These are phyloP conservation scores for Papilio protenor DNA, from an alignment of 2,888 invertebrate genomes.

Conservation along the genomic window DNA sequence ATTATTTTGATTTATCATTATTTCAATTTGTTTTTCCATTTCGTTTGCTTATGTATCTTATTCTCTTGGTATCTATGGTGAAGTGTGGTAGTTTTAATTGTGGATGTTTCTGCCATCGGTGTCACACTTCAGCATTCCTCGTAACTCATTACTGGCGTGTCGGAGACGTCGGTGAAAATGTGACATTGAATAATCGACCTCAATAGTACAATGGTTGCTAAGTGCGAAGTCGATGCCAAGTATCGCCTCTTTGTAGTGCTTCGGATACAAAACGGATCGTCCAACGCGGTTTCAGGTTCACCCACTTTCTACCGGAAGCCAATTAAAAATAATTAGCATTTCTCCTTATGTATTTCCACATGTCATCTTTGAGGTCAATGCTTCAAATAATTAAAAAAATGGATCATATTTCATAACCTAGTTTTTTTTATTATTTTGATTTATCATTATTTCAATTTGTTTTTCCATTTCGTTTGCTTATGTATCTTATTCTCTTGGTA, in stretches of 20 bases:
- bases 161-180: conserved; percentile 31
- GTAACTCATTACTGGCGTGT: conserved; percentile 26
- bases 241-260: conserved; percentile 65
- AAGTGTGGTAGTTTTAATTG: not conserved
- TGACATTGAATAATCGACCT: conserved; percentile 39
- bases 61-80: not conserved
- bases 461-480: not conserved
- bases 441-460: not conserved
- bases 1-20: too few species aligned
- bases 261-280: conserved; percentile 68
- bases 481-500: not conserved
- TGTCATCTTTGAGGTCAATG: conserved; percentile 52
- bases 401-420: not conserved
- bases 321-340: conserved; percentile 82
- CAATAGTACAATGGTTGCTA: conserved; percentile 34
- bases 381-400: not conserved
- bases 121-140: conserved; percentile 13
- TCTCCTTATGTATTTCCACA: conserved; percentile 72
- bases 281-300: conserved; percentile 72
- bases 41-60: not conserved
- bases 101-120: conserved; percentile 17
- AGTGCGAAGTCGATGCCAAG: conserved; percentile 39
- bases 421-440: too few species aligned
- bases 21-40: not conserved
- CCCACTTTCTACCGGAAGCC: conserved; percentile 82